These are phyloP conservation scores for Raphicerus campestris DNA, from an alignment of 2,113 vertebrate genomes.

Conservation along the genomic window DNA sequence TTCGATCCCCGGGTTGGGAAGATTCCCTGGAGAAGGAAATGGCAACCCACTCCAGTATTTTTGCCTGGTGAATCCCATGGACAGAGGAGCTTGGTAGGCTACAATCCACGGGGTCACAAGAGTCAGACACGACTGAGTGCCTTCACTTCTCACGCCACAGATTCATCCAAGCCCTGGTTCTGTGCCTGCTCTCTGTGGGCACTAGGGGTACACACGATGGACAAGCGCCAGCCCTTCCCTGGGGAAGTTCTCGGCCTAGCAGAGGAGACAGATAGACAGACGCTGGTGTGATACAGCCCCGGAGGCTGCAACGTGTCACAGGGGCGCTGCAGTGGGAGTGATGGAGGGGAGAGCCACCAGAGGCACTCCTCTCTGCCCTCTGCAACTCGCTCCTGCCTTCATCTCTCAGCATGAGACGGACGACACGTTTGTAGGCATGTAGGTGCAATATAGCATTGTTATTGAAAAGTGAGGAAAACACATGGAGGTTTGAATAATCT, in stretches of 20 bases:
- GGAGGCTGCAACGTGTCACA: neutral
- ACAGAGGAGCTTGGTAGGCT: too few species aligned
- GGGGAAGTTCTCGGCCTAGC: neutral
- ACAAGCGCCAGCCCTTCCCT: neutral
- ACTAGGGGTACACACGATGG: neutral
- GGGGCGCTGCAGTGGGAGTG: accelerated
- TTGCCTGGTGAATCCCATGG: too few species aligned
- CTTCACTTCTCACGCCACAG: neutral
- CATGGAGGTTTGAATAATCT: neutral
- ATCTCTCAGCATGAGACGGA: neutral
- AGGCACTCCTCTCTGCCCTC: neutral
- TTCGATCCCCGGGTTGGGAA: too few species aligned
- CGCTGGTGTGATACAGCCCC: neutral
- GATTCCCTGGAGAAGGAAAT: too few species aligned
- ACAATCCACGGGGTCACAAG: too few species aligned
- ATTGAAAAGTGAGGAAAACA: neutral
- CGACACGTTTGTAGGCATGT: neutral
- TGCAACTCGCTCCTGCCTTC: neutral
- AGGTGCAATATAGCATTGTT: neutral
- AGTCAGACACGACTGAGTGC: too few species aligned
- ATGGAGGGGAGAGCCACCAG: accelerated
- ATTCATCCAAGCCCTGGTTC: neutral
- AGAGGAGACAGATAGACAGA: neutral
- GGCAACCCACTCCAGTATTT: too few species aligned
- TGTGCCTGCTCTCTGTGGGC: neutral